Evolutionary conservation across 92 coral and sea anemone species (phyloP), one percentile per base, ranked within the genome.

Genomic region (Chrysogorgia sp.): DNA sequence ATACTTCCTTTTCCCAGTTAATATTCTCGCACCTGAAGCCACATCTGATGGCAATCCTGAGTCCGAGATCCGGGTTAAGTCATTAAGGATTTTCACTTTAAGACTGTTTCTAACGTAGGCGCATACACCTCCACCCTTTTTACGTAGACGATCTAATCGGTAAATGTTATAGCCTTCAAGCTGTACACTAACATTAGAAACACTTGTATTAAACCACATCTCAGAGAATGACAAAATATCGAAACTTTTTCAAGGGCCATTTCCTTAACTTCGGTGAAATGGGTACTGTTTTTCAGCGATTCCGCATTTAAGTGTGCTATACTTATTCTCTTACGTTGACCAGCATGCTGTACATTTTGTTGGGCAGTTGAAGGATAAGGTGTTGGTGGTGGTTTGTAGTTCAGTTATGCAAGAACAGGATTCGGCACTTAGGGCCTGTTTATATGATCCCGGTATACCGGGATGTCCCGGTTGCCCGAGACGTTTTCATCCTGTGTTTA

Each of bases 151-250:
- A 63, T 71, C 78, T 15, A 71, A 37, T 50, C 78, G 29, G 35
- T 71, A 45, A 43, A 71, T 71, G 22, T 71, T 71, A 28, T 71
- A 47, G 78, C 78, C 78, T 47, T 71, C 78, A 56, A 71, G 29
- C 8, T 45, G 34, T 3, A 71, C 78, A 8, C 64, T 71, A 21
- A 63, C 78, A 35, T 71, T 71, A 22, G 78, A 43, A 13, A 50
- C 35, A 7, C 64, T 45, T 45, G 78, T 71, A 37, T 47, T 71
- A 29, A 71, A 71, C 78, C 78, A 71, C 5, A 63, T 15, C 63
- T 71, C 78, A 19, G 78, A 71, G 35, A 71, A 19, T 10, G 78
- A 34, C n/a, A 71, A 71, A 25, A 71, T 50, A 24, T 71, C 78
- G 22, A 45, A 48, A n/a, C 47, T 56, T 34, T 34, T 25, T 20